Percentiles rank a stretch among this genome's conserved stretches.
Conservation (phyloP, 2,888 invertebrate genomes). For the Drosophila nigricruria region DNA sequence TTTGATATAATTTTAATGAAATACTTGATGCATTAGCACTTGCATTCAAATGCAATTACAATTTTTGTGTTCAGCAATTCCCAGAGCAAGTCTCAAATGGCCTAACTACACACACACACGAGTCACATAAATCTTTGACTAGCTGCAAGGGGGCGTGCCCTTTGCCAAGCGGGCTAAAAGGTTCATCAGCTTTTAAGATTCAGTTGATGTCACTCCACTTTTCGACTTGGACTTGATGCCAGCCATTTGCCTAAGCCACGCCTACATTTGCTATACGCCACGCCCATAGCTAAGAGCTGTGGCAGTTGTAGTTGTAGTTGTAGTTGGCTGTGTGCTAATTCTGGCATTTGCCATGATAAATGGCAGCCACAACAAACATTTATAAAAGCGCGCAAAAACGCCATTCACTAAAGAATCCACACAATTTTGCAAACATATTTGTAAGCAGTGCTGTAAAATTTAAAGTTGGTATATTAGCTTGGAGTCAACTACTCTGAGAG, state of each 20-base stretch:
- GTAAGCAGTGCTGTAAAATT: neutral
- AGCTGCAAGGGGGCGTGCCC: neutral
- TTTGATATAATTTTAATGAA: constrained; percentile 53
- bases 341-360: constrained; percentile 67
- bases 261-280: constrained; percentile 37
- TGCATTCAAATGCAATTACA: constrained; percentile 71
- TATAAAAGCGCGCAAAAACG: constrained; percentile 40
- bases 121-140: constrained; percentile 47
- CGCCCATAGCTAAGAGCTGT: constrained; percentile 46
- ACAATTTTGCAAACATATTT: constrained; percentile 31
- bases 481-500: no score
- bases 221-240: constrained; percentile 31
- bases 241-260: constrained; percentile 54
- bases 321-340: constrained; percentile 53
- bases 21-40: constrained; percentile 49
- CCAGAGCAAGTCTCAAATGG: constrained; percentile 16
- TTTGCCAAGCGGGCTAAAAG: constrained; percentile 21
- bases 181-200: constrained; percentile 27
- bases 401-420: constrained; percentile 3
- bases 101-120: neutral
- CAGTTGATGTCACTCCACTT: constrained; percentile 50
- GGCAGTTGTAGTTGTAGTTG: constrained; percentile 16
- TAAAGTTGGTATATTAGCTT: neutral
- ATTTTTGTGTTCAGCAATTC: constrained; percentile 14
- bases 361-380: constrained; percentile 61